Base-by-base conservation (phyloP, 2,113 vertebrate genomes). In the Alethe castanea region DNA sequence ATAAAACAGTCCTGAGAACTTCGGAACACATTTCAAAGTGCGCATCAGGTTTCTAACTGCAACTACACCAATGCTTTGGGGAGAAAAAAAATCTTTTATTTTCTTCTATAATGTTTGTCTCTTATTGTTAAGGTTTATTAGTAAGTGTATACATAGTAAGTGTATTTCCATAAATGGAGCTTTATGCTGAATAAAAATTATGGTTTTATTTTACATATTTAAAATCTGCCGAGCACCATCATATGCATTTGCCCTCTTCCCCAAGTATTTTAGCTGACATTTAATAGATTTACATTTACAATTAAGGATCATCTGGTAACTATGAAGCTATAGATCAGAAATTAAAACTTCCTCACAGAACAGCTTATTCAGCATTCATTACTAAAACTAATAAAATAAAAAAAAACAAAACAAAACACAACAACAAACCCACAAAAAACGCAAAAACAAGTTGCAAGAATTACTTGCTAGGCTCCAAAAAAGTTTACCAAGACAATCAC, bases 231-330 rank as follows among this genome's bases (percentile, higher is more conserved):
- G 14, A 79, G 76, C 59, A 88, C 12, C 28, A 82, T 53, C 45
- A 57, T 6, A 48, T 15, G 9, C 12, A 3, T 71, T 56, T 88
- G 38, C 38, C 29, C 69, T 92, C 48, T 24, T 24, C 26, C 66
- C 53, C 67, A 38, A 64, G 48, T 89, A 92, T 76, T 89, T 83
- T 42, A 77, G 74, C n/a, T 89, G 31, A 64, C 89, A 96, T 92
- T 96, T 94, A 90, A 94, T 74, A 97, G 28, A 78, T 80, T 92
- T 94, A 79, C 28, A 84, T 85, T 96, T 96, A 82, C n/a, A 94
- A 45, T 92, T 91, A 96, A 95, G 59, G 50, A 93, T 80, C 50
- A 53, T 64, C 9, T 67, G 59, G 70, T 78, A 90, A 86, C 33
- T 79, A 81, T 76, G 36, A 85, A 40, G 42, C 23, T 79, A 90